These are phyloP conservation scores for Galeopterus variegatus DNA, from an alignment of 2,113 vertebrate species.

Conservation along the genomic window DNA sequence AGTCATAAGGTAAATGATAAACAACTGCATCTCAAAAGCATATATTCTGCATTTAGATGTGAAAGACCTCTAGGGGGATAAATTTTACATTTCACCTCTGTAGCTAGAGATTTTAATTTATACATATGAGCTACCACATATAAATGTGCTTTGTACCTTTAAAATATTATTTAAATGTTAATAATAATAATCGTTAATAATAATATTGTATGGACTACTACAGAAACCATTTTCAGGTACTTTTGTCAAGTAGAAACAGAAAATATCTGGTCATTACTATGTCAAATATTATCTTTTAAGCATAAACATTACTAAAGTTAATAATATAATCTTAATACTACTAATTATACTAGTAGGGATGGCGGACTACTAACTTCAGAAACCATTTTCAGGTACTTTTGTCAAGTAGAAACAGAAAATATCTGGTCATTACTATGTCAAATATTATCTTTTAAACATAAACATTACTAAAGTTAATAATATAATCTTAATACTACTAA, in stretches of 20 bases:
- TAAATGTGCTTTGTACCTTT: not conserved
- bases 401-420: not conserved
- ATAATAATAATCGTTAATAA: not conserved
- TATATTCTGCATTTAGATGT: not conserved
- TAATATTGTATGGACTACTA: not conserved
- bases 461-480: slow-evolving; percentile 12
- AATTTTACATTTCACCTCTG: not conserved
- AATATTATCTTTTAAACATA: not conserved
- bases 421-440: not conserved
- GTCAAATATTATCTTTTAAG: not conserved
- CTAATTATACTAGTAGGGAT: not conserved
- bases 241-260: slow-evolving; percentile 8
- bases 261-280: not conserved
- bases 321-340: not conserved
- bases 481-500: not conserved
- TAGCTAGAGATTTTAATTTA: not conserved
- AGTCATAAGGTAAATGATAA: not conserved
- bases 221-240: not conserved
- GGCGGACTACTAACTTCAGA: not conserved
- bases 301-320: slow-evolving; percentile 20
- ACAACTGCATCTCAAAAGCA: not conserved
- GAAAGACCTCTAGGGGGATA: not conserved
- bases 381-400: not conserved
- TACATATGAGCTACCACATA: not conserved
- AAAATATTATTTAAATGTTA: slow-evolving; percentile 38